phyloP scores from a whole-genome alignment of 2,797 vertebrate species.

The Astyanax mexicanus region DNA sequence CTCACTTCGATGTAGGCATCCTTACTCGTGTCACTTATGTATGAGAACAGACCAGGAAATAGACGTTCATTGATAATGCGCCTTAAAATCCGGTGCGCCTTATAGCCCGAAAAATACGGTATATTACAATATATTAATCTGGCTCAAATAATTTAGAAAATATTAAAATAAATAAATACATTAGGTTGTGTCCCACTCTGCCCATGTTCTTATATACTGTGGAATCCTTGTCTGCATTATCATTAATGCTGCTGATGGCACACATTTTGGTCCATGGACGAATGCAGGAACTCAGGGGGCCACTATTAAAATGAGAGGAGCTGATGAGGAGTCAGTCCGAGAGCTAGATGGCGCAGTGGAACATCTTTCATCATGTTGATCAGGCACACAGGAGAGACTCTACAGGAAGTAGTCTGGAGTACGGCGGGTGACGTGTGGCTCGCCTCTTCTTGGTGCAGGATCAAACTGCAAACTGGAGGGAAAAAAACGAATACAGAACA shows the following conservation, averaged over 20 bases:
- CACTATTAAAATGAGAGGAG: neutral
- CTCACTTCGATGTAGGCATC: too few relatives aligned
- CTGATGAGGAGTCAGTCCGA: conserved; percentile 75
- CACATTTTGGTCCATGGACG: conserved; percentile 87
- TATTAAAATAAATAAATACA: too few relatives aligned
- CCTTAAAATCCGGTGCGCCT: too few relatives aligned
- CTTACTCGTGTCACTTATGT: too few relatives aligned
- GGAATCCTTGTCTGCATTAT: too few relatives aligned
- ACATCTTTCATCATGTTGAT: conserved; percentile 60
- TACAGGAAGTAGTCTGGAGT: conserved; percentile 99
- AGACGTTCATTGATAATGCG: too few relatives aligned
- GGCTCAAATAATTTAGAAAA: too few relatives aligned
- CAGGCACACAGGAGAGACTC: conserved; percentile 76
- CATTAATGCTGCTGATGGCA: conserved; percentile 80
- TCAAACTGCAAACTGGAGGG: conserved; percentile 93
- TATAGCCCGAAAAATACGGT: too few relatives aligned
- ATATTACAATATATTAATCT: too few relatives aligned
- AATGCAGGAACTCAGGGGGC: conserved; percentile 69
- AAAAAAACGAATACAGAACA: neutral
- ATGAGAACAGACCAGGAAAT: too few relatives aligned
- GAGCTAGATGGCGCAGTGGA: conserved; percentile 66
- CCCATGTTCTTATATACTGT: too few relatives aligned
- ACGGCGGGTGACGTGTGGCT: conserved; percentile 95
- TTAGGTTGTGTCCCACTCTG: too few relatives aligned
- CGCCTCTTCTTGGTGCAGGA: conserved; percentile 94